Evolutionary conservation across 2,888 invertebrate species (phyloP).

Genomic region (Eugnorisma glareosa): DNA sequence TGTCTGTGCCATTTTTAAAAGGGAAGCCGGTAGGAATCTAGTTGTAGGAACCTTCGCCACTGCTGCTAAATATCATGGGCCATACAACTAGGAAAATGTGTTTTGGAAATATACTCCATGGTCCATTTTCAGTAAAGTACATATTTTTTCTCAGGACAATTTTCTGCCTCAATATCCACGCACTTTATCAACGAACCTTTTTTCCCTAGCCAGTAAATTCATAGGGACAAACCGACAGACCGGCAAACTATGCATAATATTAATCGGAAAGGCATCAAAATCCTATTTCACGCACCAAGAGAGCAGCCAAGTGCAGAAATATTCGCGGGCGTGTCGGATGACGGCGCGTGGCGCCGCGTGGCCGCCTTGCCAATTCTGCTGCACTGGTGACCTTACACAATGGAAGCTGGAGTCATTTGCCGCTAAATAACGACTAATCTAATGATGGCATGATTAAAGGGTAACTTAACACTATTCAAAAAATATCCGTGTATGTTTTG

Average conservation of each 20-base stretch:
- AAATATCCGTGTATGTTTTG: constrained; percentile 15
- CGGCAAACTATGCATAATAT: constrained; percentile 61
- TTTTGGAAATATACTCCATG: not conserved
- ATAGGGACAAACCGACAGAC: constrained; percentile 57
- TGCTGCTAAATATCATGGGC: not conserved
- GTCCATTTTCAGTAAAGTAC: not conserved
- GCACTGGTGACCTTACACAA: constrained; percentile 48
- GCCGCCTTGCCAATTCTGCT: constrained; percentile 49
- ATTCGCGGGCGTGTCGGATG: constrained; percentile 67
- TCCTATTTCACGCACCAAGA: constrained; percentile 79
- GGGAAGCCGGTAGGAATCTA: too few species aligned
- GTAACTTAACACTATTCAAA: constrained; percentile 42
- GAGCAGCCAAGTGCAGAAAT: constrained; percentile 72
- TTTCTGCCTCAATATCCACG: constrained; percentile 11
- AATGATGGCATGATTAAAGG: constrained; percentile 45
- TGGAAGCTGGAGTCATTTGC: constrained; percentile 44
- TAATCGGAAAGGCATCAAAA: constrained; percentile 63
- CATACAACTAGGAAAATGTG: not conserved
- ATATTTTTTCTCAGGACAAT: not conserved
- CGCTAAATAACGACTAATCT: constrained; percentile 52
- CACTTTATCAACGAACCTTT: constrained; percentile 18
- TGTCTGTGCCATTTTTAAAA: too few species aligned
- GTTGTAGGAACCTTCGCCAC: too few species aligned
- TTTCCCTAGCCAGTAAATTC: constrained; percentile 28
- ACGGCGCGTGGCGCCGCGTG: constrained; percentile 68